Evolutionary conservation across 1,140 invertebrate species (phyloP).

Genomic region (Zaprionus ghesquierei): DNA sequence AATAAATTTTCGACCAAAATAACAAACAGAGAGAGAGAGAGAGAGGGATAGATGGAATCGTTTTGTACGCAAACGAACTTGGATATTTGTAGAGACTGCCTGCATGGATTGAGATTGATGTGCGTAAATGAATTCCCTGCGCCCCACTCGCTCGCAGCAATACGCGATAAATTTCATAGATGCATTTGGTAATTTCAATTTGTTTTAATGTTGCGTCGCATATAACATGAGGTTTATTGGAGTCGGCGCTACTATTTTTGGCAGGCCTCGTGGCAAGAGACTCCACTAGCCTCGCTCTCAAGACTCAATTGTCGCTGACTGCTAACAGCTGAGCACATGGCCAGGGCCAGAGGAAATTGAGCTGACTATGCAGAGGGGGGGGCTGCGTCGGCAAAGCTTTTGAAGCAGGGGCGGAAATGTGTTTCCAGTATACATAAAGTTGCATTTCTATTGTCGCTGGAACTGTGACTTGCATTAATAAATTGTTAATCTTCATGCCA

Average conservation of each 20-base stretch:
- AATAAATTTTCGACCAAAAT: constrained; percentile 69
- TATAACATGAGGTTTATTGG: constrained; percentile 72
- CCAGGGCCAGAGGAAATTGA: background rate
- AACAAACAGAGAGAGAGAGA: constrained; percentile 49
- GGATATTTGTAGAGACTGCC: background rate
- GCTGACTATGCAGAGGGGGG: background rate
- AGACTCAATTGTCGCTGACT: constrained; percentile 61
- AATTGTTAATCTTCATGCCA: constrained; percentile 18
- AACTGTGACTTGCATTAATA: constrained; percentile 36
- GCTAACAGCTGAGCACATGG: constrained; percentile 23
- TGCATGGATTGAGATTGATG: constrained; percentile 66
- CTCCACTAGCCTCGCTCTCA: background rate
- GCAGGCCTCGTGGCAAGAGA: constrained; percentile 55
- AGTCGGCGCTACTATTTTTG: constrained; percentile 48
- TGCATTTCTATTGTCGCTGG: constrained; percentile 7
- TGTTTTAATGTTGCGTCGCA: constrained; percentile 59
- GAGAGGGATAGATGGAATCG: background rate
- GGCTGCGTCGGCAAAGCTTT: constrained; percentile 44
- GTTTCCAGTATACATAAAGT: constrained; percentile 32
- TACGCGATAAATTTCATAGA: constrained; percentile 69
- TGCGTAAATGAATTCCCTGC: constrained; percentile 66
- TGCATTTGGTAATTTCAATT: constrained; percentile 80
- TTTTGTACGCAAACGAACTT: constrained; percentile 28
- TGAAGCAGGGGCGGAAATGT: constrained; percentile 53
- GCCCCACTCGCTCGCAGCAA: background rate